Base-by-base conservation (phyloP, 2,888 invertebrate genomes). In the Arrhopalites spinosus region DNA sequence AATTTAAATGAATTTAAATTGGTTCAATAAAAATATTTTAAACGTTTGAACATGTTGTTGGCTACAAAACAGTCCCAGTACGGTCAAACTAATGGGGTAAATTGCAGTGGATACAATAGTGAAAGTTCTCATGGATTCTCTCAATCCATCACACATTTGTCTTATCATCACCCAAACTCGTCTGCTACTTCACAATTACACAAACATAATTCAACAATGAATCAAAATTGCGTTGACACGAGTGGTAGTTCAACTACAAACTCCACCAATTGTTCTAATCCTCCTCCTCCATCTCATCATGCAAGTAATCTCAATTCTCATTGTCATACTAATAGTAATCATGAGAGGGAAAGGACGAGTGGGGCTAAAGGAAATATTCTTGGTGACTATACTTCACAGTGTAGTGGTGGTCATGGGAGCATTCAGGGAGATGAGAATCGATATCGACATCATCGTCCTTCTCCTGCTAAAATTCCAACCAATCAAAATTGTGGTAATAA, bases 51-150 rank as follows among this genome's bases (percentile, higher is more conserved):
- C 13, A 68, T 68, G 68, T 29, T 68, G 27, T 7, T 68, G 3
- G 68, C 68, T 1, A 25, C 50, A 2, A 68, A 68, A 27, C 68
- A 68, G 15, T 45, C 30, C 43, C 67, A 67, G 15, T 68, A 25
- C n/a, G 68, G 68, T 20, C 68, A 68, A 20, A 15, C 25, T 20
- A 50, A 50, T 11, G 25, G 23, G 23, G 7, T 17, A 47, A 61
- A n/a, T 23, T 23, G 7, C 61, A 25, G 23, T 61, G 56, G 56
- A 15, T 56, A 56, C 56, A 56, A 56, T 56, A 15, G 23, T 56
- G 23, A 56, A n/a, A 56, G 30, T 64, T 36, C 36, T 36, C 36
- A 11, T 36, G 36, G 3, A 3, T 36, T 36, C 36, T 36, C 36
- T 36, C 36, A 36, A 11, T 36, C 36, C 36, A 36, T 36, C 36